phyloP scores from a whole-genome alignment of 1,140 invertebrate genomes.

The Cyclina sinensis region DNA sequence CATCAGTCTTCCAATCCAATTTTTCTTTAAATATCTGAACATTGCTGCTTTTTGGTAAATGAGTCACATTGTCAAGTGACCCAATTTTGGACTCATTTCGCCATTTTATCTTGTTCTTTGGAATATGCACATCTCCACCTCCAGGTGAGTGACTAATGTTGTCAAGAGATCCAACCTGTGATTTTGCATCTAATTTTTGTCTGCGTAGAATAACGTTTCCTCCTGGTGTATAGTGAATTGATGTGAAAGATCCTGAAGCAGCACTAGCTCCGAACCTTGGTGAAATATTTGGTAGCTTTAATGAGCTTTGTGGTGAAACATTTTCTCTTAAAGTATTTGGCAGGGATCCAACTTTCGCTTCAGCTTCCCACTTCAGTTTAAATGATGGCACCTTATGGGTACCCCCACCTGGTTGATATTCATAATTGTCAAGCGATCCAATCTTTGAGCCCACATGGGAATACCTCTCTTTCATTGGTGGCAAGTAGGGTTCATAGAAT shows the following conservation, averaged over 20 bases:
- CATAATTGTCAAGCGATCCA: slow-evolving; percentile 77
- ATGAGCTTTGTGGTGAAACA: background rate
- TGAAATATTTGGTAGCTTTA: slow-evolving; percentile 58
- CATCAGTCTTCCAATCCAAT: slow-evolving; percentile 83
- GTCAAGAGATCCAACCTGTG: slow-evolving; percentile 78
- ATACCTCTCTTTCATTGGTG: slow-evolving; percentile 68
- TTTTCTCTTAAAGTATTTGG: slow-evolving; percentile 34
- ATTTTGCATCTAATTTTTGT: slow-evolving; percentile 60
- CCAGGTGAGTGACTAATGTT: slow-evolving; percentile 73
- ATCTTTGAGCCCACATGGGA: slow-evolving; percentile 75
- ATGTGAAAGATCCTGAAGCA: slow-evolving; percentile 55
- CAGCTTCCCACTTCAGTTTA: slow-evolving; percentile 95
- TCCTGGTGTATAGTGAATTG: slow-evolving; percentile 72
- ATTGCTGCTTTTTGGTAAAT: slow-evolving; percentile 64
- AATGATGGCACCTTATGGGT: slow-evolving; percentile 88
- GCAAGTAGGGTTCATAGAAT: slow-evolving; percentile 74
- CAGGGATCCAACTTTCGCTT: slow-evolving; percentile 93
- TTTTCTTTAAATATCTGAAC: slow-evolving; percentile 71
- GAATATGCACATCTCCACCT: slow-evolving; percentile 76
- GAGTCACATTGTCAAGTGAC: slow-evolving; percentile 56
- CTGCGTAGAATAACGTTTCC: slow-evolving; percentile 52
- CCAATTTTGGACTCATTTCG: slow-evolving; percentile 67
- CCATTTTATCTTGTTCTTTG: slow-evolving; percentile 71
- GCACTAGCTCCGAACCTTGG: slow-evolving; percentile 74
- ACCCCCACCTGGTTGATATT: slow-evolving; percentile 81